phyloP scores from a whole-genome alignment of 2,888 invertebrate genomes.

The Epinotia bilunana region DNA sequence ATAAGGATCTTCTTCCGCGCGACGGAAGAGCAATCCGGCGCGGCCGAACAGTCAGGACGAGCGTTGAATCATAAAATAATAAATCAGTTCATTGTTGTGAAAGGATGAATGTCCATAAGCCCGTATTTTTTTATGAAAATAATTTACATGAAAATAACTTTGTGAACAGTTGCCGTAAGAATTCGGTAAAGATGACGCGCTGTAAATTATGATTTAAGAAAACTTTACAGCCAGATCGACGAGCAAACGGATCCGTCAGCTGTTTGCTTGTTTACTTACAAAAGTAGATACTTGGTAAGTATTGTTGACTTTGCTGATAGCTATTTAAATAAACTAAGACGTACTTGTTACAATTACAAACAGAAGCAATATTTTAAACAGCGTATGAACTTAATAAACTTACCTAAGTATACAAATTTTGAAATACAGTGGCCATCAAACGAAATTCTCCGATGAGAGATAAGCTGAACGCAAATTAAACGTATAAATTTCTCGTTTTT shows the following conservation, averaged over 20 bases:
- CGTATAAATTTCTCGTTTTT: no score
- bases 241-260: conserved; percentile 35
- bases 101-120: conserved; percentile 71
- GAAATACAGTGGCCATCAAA: conserved; percentile 9
- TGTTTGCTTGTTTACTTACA: conserved; percentile 35
- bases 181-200: background rate
- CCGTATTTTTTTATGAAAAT: conserved; percentile 61
- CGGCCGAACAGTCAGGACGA: conserved; percentile 70
- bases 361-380: conserved; percentile 4
- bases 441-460: background rate
- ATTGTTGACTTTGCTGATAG: conserved; percentile 24
- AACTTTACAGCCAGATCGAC: conserved; percentile 44
- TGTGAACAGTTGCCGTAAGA: conserved; percentile 38
- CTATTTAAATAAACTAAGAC: conserved; percentile 5
- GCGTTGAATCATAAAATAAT: conserved; percentile 75
- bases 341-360: conserved; percentile 20
- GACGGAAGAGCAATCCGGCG: conserved; percentile 65
- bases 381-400: no score
- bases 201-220: conserved; percentile 25
- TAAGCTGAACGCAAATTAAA: no score
- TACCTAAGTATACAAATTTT: conserved; percentile 43
- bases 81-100: conserved; percentile 76
- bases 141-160: conserved; percentile 64
- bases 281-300: conserved; percentile 30
- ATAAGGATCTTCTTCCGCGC: conserved; percentile 55